Evolutionary conservation across 2,113 vertebrate genomes (phyloP).

Genomic region (Anhinga anhinga): DNA sequence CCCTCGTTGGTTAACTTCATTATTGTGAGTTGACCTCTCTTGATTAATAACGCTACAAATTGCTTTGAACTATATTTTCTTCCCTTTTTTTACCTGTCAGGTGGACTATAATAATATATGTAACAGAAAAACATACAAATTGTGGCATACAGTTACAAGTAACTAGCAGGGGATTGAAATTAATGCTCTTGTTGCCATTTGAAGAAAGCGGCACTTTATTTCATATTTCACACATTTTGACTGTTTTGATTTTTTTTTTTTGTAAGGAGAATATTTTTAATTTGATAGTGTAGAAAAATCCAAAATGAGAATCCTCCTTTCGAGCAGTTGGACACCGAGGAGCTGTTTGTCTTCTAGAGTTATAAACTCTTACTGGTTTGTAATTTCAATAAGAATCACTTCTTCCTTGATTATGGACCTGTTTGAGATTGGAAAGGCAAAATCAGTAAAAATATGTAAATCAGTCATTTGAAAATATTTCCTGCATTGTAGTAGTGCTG

Average conservation of each 20-base stretch:
- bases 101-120: conserved; percentile 5
- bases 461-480: background rate
- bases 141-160: background rate
- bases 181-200: background rate
- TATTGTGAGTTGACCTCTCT: conserved; percentile 9
- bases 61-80: conserved; percentile 39
- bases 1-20: background rate
- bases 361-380: background rate
- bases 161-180: conserved; percentile 10
- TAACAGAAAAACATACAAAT: background rate
- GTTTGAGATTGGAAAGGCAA: background rate
- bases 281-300: background rate
- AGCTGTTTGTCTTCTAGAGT: background rate
- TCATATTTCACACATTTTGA: conserved; percentile 18
- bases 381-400: background rate
- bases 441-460: background rate
- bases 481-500: background rate
- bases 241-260: conserved; percentile 46
- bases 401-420: background rate
- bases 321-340: background rate
- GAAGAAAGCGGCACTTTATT: conserved; percentile 19
- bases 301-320: conserved; percentile 5
- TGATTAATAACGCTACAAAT: conserved; percentile 43
- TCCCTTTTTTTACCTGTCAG: conserved; percentile 48
- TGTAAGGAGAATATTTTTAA: conserved; percentile 41